A percentile compares a stretch with the other conserved stretches of the same genome.
Conservation (phyloP, 1,140 invertebrate genomes). For the Delia radicum region DNA sequence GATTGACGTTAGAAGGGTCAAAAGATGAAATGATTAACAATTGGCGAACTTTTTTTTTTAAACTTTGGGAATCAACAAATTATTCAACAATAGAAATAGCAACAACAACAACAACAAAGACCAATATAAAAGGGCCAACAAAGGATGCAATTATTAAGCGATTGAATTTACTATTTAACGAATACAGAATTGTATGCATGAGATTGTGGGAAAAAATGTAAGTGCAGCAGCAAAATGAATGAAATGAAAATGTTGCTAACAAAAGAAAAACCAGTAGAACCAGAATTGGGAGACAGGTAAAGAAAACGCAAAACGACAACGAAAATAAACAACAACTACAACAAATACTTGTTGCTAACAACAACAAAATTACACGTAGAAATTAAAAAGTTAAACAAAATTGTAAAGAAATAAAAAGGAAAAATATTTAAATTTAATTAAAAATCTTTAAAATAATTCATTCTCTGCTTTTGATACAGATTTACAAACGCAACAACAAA, state of each 20-base stretch:
- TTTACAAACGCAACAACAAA: background rate
- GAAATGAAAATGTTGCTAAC: slow-evolving; percentile 17
- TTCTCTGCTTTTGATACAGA: slow-evolving; percentile 1
- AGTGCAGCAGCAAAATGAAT: background rate
- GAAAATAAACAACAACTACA: background rate
- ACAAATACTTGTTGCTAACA: slow-evolving; percentile 17
- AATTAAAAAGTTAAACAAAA: background rate
- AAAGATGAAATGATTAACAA: background rate
- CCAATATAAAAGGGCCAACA: background rate
- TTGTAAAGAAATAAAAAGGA: background rate
- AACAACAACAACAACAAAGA: background rate
- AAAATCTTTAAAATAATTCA: slow-evolving; percentile 7
- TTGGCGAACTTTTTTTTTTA: background rate
- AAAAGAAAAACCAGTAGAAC: slow-evolving; percentile 24
- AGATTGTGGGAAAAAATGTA: background rate
- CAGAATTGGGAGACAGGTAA: background rate
- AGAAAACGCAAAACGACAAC: no score
- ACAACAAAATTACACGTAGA: background rate
- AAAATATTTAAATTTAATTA: background rate
- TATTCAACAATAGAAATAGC: background rate
- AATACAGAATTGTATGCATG: background rate
- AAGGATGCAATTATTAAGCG: background rate
- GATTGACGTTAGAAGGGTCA: background rate
- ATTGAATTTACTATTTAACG: background rate
- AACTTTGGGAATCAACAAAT: background rate